phyloP scores from a whole-genome alignment of 1,140 invertebrate species.

The Rhynchophorus ferrugineus region DNA sequence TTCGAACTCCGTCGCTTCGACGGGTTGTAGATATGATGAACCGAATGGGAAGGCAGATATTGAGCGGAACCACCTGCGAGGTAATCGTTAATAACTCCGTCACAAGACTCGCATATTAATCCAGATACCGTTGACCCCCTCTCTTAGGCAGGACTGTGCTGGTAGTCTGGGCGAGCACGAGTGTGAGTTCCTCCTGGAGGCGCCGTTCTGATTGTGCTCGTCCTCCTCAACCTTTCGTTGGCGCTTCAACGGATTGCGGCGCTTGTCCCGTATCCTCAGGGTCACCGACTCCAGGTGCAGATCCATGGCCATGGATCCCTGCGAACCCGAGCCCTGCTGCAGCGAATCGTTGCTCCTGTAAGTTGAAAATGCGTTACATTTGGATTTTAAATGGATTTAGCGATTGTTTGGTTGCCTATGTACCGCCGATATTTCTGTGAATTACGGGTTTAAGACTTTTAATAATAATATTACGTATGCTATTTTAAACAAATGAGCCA shows the following conservation, averaged over 20 bases:
- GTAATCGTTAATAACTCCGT: neutral
- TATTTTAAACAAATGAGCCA: too few relatives aligned
- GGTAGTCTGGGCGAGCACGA: slow-evolving; percentile 21
- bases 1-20: slow-evolving; percentile 36
- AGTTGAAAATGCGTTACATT: too few relatives aligned
- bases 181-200: slow-evolving; percentile 30
- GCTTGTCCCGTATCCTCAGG: slow-evolving; percentile 55
- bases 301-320: slow-evolving; percentile 65
- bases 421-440: too few relatives aligned
- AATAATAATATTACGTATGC: too few relatives aligned
- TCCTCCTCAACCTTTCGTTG: slow-evolving; percentile 66
- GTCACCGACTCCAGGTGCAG: slow-evolving; percentile 62
- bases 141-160: slow-evolving; percentile 9
- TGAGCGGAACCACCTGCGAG: slow-evolving; percentile 29
- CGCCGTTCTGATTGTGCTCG: slow-evolving; percentile 32
- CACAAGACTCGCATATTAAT: neutral
- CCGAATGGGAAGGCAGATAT: slow-evolving; percentile 23
- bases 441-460: too few relatives aligned
- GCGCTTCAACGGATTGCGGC: slow-evolving; percentile 63
- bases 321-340: slow-evolving; percentile 50
- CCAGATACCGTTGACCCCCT: slow-evolving; percentile 7
- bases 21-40: slow-evolving; percentile 12
- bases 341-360: slow-evolving; percentile 42
- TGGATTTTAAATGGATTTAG: too few relatives aligned
- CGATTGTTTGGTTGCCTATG: too few relatives aligned